These are phyloP conservation scores for Oligia fasciuncula DNA, from an alignment of 2,888 invertebrate genomes.

Conservation along the genomic window DNA sequence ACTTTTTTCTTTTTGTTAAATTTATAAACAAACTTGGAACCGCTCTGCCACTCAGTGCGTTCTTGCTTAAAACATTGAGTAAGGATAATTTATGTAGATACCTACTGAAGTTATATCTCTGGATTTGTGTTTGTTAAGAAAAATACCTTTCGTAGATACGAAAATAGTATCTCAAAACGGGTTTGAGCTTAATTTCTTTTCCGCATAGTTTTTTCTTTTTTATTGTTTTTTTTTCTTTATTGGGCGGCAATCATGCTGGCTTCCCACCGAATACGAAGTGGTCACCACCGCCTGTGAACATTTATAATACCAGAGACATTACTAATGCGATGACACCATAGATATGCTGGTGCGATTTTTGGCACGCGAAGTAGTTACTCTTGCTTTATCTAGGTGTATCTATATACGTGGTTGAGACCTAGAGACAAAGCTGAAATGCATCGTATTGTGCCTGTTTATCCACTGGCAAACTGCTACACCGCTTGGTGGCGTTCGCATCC, in stretches of 20 bases:
- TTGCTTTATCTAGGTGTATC: too few relatives aligned
- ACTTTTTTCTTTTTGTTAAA: constrained; percentile 63
- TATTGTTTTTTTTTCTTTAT: background rate
- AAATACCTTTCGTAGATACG: constrained; percentile 5
- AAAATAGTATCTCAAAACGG: background rate
- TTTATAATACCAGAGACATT: too few relatives aligned
- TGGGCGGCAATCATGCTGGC: background rate
- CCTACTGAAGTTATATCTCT: constrained; percentile 23
- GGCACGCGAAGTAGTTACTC: too few relatives aligned
- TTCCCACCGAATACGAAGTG: background rate
- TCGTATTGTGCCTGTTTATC: too few relatives aligned
- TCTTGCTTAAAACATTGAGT: constrained; percentile 60
- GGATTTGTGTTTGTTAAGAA: constrained; percentile 15
- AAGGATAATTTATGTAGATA: constrained; percentile 48
- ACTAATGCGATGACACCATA: too few relatives aligned
- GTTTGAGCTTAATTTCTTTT: background rate
- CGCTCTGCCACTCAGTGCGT: constrained; percentile 48
- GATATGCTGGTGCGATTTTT: too few relatives aligned
- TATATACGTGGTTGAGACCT: too few relatives aligned
- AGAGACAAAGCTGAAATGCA: too few relatives aligned
- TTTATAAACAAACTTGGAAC: constrained; percentile 60
- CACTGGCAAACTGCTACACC: too few relatives aligned
- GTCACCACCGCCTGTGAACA: background rate
- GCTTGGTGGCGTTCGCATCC: too few relatives aligned
- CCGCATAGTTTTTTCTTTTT: background rate